Base-by-base conservation (phyloP, 2,888 invertebrate species). In the Chrysolina oricalcia region DNA sequence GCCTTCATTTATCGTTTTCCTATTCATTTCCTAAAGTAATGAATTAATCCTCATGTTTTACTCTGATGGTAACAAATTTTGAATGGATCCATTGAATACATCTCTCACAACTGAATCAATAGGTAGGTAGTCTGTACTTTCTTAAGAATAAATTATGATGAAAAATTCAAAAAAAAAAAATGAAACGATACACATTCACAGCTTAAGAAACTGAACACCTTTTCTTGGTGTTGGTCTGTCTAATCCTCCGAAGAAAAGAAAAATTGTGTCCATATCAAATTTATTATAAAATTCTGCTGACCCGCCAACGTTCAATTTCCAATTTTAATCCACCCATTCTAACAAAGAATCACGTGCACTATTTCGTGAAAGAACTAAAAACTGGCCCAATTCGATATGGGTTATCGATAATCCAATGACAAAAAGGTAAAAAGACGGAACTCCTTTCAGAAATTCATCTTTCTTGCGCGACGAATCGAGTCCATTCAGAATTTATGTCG, bases 341-440 rank as follows among this genome's bases (percentile, higher is more conserved):
- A 74, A 74, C 53, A 71, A 66, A 65, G 71, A 77, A 80, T 80
- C 81, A 81, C 81, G 81, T 79, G 75, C 75, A 46, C 53, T 53
- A 71, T 70, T 74, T 72, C 69, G 72, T 73, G 74, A 50, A 50
- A 66, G 67, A 75, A 78, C 76, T 68, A 62, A 74, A 59, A 71
- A 76, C 76, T 62, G 64, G 56, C 72, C 53, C 70, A 68, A 81
- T 81, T 81, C 79, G 81, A 78, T 77, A 79, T 73, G 76, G 75
- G 75, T 70, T 76, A 77, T 76, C 75, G 70, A 72, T 81, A 80
- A 81, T 81, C 80, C 81, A 63, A 66, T 66, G 63, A 78, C 76
- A 76, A 75, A 77, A 80, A 79, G 72, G 56, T 43, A 66, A 67
- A 64, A 65, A 71, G 62, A 65, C 67, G 64, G 21, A 64, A 64